phyloP scores from a whole-genome alignment of 2,888 invertebrate genomes.

The Diachrysia chrysitis region DNA sequence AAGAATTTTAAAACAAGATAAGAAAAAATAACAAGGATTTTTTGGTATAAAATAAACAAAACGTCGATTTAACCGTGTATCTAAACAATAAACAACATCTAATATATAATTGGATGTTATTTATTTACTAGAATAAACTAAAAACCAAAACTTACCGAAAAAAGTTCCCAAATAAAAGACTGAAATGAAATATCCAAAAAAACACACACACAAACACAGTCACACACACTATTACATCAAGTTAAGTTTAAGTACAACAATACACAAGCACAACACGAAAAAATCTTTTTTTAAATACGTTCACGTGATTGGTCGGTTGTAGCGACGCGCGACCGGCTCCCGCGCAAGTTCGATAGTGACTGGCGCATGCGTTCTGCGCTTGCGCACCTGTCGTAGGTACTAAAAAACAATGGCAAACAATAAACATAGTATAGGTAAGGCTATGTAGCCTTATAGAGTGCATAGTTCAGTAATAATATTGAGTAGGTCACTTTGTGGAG shows the following conservation, averaged over 20 bases:
- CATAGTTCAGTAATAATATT: conserved; percentile 57
- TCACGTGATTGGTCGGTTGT: conserved; percentile 51
- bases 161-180: conserved; percentile 55
- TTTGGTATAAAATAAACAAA: conserved; percentile 4
- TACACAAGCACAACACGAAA: conserved; percentile 40
- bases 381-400: conserved; percentile 81
- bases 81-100: conserved; percentile 54
- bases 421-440: conserved; percentile 67
- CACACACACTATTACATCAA: conserved; percentile 50
- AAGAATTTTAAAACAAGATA: conserved; percentile 11
- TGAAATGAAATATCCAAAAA: conserved; percentile 62
- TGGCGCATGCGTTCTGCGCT: conserved; percentile 71
- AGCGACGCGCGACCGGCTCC: conserved; percentile 71
- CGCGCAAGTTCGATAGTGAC: conserved; percentile 78
- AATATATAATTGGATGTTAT: too few species aligned
- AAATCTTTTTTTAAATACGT: conserved; percentile 48
- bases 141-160: conserved; percentile 74
- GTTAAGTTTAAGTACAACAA: conserved; percentile 23
- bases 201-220: conserved; percentile 50
- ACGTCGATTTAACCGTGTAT: neutral
- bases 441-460: conserved; percentile 47
- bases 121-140: conserved; percentile 58
- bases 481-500: conserved; percentile 55
- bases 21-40: conserved; percentile 31
- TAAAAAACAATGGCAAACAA: conserved; percentile 86